These are phyloP conservation scores for Delphinus delphis DNA, from an alignment of 2,113 vertebrate species.

Conservation along the genomic window DNA sequence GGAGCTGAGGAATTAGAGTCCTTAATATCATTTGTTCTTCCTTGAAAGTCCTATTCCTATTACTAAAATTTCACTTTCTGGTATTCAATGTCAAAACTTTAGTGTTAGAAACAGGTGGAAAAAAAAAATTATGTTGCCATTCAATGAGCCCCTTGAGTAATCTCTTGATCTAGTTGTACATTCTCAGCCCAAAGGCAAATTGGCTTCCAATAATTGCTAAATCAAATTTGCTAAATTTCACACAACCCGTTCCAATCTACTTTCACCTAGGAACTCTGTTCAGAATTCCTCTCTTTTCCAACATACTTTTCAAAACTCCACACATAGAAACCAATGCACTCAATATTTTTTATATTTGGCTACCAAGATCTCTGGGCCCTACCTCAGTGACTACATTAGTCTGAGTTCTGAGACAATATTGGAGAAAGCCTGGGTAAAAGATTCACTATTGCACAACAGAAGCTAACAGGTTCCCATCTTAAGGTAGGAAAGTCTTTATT, in stretches of 20 bases:
- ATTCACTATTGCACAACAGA: neutral
- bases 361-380: neutral
- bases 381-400: neutral
- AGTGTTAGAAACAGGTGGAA: neutral
- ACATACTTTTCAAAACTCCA: conserved; percentile 13
- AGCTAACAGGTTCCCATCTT: neutral
- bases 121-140: neutral
- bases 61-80: neutral
- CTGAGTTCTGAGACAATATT: neutral
- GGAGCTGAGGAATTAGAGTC: neutral
- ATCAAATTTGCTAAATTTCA: neutral
- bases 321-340: neutral
- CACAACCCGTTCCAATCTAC: neutral
- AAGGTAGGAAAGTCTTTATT: neutral
- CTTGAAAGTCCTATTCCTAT: neutral
- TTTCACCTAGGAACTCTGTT: neutral
- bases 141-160: neutral
- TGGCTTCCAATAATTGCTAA: neutral
- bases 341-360: neutral
- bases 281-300: neutral
- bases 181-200: neutral
- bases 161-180: neutral
- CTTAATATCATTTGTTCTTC: neutral
- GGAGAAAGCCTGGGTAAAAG: neutral
- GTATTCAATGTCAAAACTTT: neutral